These are phyloP conservation scores for Lipophrys pholis DNA, from an alignment of 2,113 vertebrate genomes.

Conservation along the genomic window DNA sequence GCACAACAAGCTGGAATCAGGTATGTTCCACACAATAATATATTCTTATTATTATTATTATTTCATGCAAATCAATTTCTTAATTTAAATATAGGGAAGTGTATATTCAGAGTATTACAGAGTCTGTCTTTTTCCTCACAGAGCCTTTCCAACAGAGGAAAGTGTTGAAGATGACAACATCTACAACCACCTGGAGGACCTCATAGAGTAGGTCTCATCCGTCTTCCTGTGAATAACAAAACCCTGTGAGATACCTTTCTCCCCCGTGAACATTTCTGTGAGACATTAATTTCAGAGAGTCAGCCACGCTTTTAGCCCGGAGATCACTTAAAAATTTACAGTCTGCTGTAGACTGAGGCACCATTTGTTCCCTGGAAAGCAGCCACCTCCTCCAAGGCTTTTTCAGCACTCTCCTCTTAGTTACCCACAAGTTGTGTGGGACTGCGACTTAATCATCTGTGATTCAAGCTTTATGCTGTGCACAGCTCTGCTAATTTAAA, in stretches of 20 bases:
- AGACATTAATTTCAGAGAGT: background rate
- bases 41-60: background rate
- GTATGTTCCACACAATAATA: conserved; percentile 70
- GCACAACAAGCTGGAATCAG: conserved; percentile 91
- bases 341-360: background rate
- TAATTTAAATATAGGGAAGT: too few relatives aligned
- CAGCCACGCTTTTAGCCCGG: background rate
- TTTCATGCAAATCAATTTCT: background rate
- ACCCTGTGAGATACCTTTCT: background rate
- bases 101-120: too few relatives aligned
- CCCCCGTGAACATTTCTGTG: background rate
- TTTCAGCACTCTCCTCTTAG: conserved; percentile 13
- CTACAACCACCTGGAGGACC: conserved; percentile 95
- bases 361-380: conserved; percentile 53
- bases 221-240: background rate
- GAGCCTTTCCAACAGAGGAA: conserved; percentile 95
- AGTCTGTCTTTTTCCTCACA: conserved; percentile 56
- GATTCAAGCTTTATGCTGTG: background rate
- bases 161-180: conserved; percentile 92
- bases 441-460: conserved; percentile 10
- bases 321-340: conserved; percentile 1
- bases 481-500: conserved; percentile 2
- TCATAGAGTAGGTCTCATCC: conserved; percentile 90
- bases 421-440: conserved; percentile 26
- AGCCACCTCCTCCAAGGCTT: conserved; percentile 21